These are phyloP conservation scores for Pelosia muscerda DNA, from an alignment of 2,888 invertebrate genomes.

Conservation along the genomic window DNA sequence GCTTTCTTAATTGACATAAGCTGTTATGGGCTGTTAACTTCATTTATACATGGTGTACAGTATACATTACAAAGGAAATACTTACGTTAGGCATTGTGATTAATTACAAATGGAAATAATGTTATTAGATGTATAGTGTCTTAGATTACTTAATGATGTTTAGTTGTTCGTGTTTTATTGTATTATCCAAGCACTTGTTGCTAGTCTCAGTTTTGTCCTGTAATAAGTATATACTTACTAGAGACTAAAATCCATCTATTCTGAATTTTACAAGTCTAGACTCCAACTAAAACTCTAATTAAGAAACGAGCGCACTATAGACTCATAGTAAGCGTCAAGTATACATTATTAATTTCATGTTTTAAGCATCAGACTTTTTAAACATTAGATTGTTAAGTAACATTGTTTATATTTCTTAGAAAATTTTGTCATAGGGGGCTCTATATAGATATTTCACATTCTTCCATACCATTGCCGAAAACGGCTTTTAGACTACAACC, in stretches of 20 bases:
- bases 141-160: not conserved
- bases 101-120: not conserved
- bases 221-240: not conserved
- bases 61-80: conserved; percentile 27
- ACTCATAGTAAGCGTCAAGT: no score
- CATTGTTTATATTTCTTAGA: no score
- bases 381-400: no score
- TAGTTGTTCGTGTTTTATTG: not conserved
- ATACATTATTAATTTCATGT: no score
- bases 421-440: no score
- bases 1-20: conserved; percentile 13
- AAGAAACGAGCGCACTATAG: no score
- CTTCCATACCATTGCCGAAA: no score
- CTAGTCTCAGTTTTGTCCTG: not conserved
- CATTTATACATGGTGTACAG: conserved; percentile 16
- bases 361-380: no score
- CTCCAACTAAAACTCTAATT: no score
- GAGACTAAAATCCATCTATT: not conserved
- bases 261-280: not conserved
- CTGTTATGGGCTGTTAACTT: conserved; percentile 9
- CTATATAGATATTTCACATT: no score
- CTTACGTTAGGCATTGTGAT: not conserved
- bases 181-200: not conserved
- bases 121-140: not conserved
- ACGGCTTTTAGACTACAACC: no score